A percentile compares a stretch with the other conserved stretches of the same genome.
Evolutionary conservation across 2,113 vertebrate species (phyloP).

Genomic region (Myrmecophaga tridactyla): DNA sequence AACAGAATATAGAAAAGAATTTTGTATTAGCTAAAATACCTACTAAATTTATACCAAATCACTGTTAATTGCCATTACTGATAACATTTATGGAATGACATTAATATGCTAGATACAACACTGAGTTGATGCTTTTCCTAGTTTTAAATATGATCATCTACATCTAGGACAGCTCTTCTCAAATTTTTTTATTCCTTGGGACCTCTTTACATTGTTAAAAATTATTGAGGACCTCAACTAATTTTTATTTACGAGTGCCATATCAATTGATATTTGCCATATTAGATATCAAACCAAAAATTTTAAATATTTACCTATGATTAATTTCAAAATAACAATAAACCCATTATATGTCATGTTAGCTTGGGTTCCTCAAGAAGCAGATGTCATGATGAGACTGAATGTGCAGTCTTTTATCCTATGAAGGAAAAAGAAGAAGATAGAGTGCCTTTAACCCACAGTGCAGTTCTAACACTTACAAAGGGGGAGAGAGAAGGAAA

Average conservation of each 20-base stretch:
- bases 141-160: neutral
- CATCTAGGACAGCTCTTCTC: neutral
- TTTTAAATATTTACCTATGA: too few species aligned
- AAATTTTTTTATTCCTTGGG: too few species aligned
- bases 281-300: too few species aligned
- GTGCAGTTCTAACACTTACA: neutral
- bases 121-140: neutral
- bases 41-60: neutral
- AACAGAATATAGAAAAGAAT: neutral
- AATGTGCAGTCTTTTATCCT: neutral
- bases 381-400: neutral
- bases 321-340: neutral
- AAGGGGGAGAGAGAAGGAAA: neutral
- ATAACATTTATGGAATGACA: neutral
- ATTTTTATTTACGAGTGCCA: too few species aligned
- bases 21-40: neutral
- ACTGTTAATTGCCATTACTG: neutral
- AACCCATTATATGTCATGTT: neutral
- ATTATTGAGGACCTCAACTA: too few species aligned
- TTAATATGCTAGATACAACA: neutral
- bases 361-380: neutral
- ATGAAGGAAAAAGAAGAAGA: neutral
- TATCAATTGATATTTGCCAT: too few species aligned
- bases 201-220: too few species aligned
- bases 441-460: neutral